Base-by-base conservation (phyloP, 64 coral and sea anemone species). In the Porites australiensis region DNA sequence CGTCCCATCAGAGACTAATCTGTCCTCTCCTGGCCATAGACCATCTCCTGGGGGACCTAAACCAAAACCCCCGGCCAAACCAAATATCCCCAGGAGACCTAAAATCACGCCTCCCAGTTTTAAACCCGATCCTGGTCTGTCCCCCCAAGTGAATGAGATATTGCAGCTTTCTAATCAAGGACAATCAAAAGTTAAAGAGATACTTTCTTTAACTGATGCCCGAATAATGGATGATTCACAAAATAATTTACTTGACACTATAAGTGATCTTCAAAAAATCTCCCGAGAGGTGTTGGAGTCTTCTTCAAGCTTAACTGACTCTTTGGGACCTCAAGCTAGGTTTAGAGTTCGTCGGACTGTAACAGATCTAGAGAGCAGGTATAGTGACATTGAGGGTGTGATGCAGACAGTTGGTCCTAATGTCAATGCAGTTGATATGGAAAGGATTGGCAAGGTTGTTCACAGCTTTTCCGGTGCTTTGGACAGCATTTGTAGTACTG, bases 271-370 rank as follows among this genome's bases (percentile, higher is more conserved):
- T 23, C 77, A 91, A 37, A 70, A 84, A 47, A 86, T 98, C 72
- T 91, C 88, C 44, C 59, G 91, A 13, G 66, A 89, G 44, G 88
- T 94, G 13, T 90, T 94, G 75, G 95, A 94, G 13, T 94, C 88
- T 21, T 90, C 90, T 18, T 98, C 95, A 66, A 86, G 75, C 58
- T 90, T 98, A 59, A 98, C 92, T 3, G 93, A 93, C 48, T 87
- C 95, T 11, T 69, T 98, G 68, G 82, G 88, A 62, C 95, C 95
- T 53, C 95, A 98, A 48, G 91, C 95, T 5, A 87, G 95, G n/a
- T 98, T 94, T 64, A 94, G 60, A 84, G 91, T 98, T 23, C 76
- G 95, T 87, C 75, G 88, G 51, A 98, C 88, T 61, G 89, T 94
- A 47, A 94, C 77, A 55, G 89, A 93, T 82, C 94, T 98, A 18